Evolutionary conservation across 2,888 invertebrate species (phyloP), one percentile per base, ranked within the genome.

Genomic region (Noctuana brunneofusca): DNA sequence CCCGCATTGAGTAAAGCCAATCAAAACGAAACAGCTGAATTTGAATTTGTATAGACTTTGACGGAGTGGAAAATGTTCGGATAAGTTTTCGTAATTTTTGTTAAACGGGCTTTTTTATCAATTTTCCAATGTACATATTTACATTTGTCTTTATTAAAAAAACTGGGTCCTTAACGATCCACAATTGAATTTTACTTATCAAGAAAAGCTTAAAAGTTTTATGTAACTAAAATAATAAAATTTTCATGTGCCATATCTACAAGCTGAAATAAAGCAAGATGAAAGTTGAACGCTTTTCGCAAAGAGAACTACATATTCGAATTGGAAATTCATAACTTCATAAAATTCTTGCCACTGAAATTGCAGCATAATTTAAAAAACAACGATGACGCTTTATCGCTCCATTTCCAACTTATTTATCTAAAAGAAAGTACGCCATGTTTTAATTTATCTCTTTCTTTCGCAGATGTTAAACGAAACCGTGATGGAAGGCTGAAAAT

Each of bases 381-480:
- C n/a, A 11, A 27, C 27, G 12, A 52, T 18, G 6, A 16, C 54
- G 46, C 12, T 32, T 53, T 43, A 41, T 48, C 3, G 16, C 24
- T 18, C 24, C 4, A 46, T 35, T 46, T 24, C 22, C 9, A 54
- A 48, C 9, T 35, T 24, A 24, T 53, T 48, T 18, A 9, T 41
- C 16, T 8, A 41, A 16, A 9, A 18, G 11, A 24, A 48, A 48
- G 32, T 18, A 8, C 5, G 9, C n/a, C 27, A 24, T n/a, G 3
- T 49, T 55, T 48, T 24, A 49, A 55, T 41, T 38, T 30, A 30
- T 52, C 64, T 22, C 30, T 63, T 60, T 66, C 80, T 75, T 75
- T 86, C 84, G 41, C 87, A 89, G 89, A 85, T 87, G 79, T 46
- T 66, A 57, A 58, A 62, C 64, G 65, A 68, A 63, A 64, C 53